Conservation (phyloP, 2,113 vertebrate genomes). For the Ginglymostoma cirratum region DNA sequence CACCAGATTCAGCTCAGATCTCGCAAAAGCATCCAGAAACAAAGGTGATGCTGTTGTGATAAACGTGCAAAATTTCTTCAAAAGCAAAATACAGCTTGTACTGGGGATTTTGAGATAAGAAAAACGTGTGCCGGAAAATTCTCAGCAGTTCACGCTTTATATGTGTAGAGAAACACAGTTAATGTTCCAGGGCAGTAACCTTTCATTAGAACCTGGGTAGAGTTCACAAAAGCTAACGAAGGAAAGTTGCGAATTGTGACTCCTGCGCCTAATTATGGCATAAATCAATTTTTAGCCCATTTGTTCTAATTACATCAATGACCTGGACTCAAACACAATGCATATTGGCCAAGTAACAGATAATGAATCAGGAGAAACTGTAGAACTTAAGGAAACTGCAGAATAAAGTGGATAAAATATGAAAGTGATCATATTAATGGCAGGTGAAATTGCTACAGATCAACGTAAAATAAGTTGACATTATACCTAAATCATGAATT, state of each 20-base stretch:
- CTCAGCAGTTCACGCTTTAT: too few species aligned
- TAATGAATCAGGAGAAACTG: background rate
- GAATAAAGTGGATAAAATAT: background rate
- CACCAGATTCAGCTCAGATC: background rate
- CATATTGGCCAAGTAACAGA: background rate
- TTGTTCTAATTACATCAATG: background rate
- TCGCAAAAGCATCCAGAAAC: background rate
- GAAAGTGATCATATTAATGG: background rate
- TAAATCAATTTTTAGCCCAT: too few species aligned
- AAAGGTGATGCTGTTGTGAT: background rate
- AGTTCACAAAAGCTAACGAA: too few species aligned
- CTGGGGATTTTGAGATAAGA: too few species aligned
- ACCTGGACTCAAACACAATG: background rate
- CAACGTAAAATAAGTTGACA: background rate
- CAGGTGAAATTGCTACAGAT: background rate
- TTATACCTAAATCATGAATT: background rate
- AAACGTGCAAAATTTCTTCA: background rate
- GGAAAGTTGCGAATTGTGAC: too few species aligned
- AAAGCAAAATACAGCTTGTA: too few species aligned
- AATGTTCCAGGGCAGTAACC: too few species aligned
- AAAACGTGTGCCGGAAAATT: too few species aligned
- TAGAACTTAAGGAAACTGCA: background rate
- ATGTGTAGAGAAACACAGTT: too few species aligned
- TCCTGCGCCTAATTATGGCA: too few species aligned
- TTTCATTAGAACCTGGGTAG: too few species aligned